These are phyloP conservation scores for Rhopalosiphum maidis DNA, from an alignment of 1,140 invertebrate genomes.

Conservation along the genomic window DNA sequence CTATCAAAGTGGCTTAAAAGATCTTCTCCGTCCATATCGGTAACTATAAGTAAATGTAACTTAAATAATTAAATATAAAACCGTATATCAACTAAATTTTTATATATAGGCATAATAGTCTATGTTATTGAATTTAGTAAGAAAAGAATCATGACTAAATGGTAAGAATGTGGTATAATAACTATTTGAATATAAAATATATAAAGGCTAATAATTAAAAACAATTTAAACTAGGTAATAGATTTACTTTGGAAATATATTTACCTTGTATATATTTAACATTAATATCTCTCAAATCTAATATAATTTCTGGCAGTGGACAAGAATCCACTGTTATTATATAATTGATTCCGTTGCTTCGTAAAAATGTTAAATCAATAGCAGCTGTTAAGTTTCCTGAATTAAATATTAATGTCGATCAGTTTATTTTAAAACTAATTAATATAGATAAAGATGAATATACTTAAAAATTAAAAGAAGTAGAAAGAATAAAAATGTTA, in stretches of 20 bases:
- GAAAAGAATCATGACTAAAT: too few relatives aligned
- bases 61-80: constrained; percentile 10
- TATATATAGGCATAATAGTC: not conserved
- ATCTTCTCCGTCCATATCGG: constrained; percentile 83
- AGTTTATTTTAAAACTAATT: not conserved
- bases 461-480: not conserved
- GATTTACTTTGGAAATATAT: not conserved
- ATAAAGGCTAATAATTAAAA: constrained; percentile 16
- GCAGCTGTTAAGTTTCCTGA: constrained; percentile 80
- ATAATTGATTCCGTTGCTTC: constrained; percentile 73
- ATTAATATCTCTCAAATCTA: constrained; percentile 70
- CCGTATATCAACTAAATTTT: not conserved
- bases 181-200: constrained; percentile 62
- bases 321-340: constrained; percentile 84
- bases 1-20: constrained; percentile 78
- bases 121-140: not conserved
- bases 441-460: not conserved
- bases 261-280: constrained; percentile 78
- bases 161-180: not conserved
- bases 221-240: not conserved
- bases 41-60: constrained; percentile 64
- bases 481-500: not conserved
- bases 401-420: constrained; percentile 23
- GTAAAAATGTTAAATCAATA: constrained; percentile 73
- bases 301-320: constrained; percentile 76